phyloP scores from a whole-genome alignment of 1,140 invertebrate genomes.

The Drosophila sp. region DNA sequence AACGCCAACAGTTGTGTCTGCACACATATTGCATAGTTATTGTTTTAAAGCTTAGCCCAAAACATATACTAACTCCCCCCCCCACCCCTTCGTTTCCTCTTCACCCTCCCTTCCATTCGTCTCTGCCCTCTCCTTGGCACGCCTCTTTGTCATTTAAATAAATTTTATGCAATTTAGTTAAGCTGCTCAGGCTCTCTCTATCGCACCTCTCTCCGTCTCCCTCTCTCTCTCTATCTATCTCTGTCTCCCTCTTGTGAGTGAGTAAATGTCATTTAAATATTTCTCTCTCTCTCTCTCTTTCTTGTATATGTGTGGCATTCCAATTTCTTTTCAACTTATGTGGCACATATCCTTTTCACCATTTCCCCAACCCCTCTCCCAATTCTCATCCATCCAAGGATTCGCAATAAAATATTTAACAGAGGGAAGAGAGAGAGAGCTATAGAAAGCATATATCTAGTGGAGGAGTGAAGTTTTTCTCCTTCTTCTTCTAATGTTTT shows the following conservation, averaged over 20 bases:
- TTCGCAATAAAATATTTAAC: slow-evolving; percentile 74
- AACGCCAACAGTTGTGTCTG: slow-evolving; percentile 60
- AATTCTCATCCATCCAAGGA: neutral
- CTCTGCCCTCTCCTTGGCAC: slow-evolving; percentile 3
- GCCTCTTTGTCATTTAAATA: slow-evolving; percentile 68
- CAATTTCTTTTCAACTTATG: slow-evolving; percentile 72
- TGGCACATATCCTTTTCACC: slow-evolving; percentile 56
- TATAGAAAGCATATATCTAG: neutral
- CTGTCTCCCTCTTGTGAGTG: slow-evolving; percentile 23
- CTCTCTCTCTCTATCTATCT: slow-evolving; percentile 17
- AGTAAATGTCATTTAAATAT: slow-evolving; percentile 81
- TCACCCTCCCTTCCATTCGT: neutral
- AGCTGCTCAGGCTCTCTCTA: slow-evolving; percentile 47
- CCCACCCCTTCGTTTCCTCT: neutral
- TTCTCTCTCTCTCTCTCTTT: slow-evolving; percentile 30
- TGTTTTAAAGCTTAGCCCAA: slow-evolving; percentile 72
- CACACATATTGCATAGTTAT: slow-evolving; percentile 78
- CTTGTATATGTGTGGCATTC: slow-evolving; percentile 71
- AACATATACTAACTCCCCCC: slow-evolving; percentile 1
- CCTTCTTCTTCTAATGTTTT: slow-evolving; percentile 61
- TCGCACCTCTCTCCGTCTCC: too few relatives aligned
- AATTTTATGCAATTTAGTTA: slow-evolving; percentile 82
- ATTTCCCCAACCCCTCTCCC: slow-evolving; percentile 20
- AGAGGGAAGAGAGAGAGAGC: slow-evolving; percentile 11
- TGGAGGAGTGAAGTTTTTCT: slow-evolving; percentile 22